Evolutionary conservation across 1,140 invertebrate genomes (phyloP).

Genomic region (Brachionus sp.): DNA sequence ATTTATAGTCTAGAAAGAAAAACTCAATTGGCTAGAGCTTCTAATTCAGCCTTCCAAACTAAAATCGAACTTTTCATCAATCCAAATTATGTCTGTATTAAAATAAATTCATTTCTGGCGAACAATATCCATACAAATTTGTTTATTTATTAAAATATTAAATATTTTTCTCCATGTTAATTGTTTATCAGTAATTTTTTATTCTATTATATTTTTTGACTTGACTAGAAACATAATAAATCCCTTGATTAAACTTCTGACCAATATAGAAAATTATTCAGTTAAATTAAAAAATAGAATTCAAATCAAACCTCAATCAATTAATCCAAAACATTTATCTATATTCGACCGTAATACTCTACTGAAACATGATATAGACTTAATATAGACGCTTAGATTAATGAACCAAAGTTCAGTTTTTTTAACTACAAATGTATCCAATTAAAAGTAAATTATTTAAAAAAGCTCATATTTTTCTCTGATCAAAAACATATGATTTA

Average conservation of each 20-base stretch:
- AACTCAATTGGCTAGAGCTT: conserved; percentile 16
- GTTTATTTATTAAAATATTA: conserved; percentile 11
- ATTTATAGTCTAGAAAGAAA: not conserved
- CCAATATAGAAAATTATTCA: not conserved
- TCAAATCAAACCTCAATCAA: not conserved
- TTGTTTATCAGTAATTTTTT: conserved; percentile 11
- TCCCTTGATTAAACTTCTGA: not conserved
- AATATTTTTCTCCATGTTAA: conserved; percentile 1
- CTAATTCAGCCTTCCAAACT: not conserved
- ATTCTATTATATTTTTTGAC: not conserved
- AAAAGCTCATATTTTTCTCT: not conserved
- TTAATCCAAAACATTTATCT: not conserved
- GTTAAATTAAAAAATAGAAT: not conserved
- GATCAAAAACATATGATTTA: not conserved
- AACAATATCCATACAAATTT: not conserved
- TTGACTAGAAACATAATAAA: not conserved
- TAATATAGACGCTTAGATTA: not conserved
- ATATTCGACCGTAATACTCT: not conserved
- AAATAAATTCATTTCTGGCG: not conserved
- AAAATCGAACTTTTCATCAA: not conserved
- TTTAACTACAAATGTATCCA: not conserved
- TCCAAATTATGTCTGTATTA: not conserved
- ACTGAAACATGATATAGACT: not conserved
- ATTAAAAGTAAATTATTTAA: not conserved
- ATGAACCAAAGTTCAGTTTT: not conserved